These are phyloP conservation scores for Frankliniella intonsa DNA, from an alignment of 2,888 invertebrate species.

Conservation along the genomic window DNA sequence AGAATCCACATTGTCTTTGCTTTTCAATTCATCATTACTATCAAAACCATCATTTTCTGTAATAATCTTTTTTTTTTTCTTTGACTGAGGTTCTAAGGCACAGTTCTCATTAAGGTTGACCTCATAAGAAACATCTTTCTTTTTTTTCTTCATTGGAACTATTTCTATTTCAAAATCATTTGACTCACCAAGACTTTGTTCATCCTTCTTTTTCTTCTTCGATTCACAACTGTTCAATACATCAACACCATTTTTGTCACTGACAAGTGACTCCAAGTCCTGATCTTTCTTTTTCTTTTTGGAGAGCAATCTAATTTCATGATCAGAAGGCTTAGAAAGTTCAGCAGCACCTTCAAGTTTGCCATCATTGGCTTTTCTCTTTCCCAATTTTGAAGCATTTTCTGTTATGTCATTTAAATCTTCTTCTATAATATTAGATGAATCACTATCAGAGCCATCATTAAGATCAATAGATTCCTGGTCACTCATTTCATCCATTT, in stretches of 20 bases:
- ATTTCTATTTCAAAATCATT: not conserved
- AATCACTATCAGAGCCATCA: too few relatives aligned
- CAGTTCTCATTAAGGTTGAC: not conserved
- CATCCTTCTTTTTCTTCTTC: not conserved
- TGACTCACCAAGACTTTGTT: not conserved
- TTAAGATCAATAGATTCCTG: too few relatives aligned
- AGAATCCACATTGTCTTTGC: not conserved
- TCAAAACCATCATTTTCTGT: not conserved
- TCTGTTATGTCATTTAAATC: too few relatives aligned
- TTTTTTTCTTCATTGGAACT: not conserved
- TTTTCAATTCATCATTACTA: not conserved
- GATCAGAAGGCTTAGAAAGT: too few relatives aligned
- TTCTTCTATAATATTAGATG: too few relatives aligned
- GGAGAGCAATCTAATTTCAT: too few relatives aligned
- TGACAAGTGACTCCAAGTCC: not conserved
- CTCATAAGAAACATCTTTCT: not conserved
- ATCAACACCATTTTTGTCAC: not conserved
- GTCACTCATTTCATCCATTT: too few relatives aligned
- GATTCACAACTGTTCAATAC: not conserved
- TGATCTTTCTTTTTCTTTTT: too few relatives aligned
- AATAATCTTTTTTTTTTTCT: not conserved
- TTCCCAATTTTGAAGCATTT: not conserved
- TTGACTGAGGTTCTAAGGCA: not conserved
- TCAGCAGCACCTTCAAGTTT: too few relatives aligned
- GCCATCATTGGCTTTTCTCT: not conserved